Evolutionary conservation across 1,140 invertebrate genomes (phyloP).

Genomic region (Eulimnadia texana): DNA sequence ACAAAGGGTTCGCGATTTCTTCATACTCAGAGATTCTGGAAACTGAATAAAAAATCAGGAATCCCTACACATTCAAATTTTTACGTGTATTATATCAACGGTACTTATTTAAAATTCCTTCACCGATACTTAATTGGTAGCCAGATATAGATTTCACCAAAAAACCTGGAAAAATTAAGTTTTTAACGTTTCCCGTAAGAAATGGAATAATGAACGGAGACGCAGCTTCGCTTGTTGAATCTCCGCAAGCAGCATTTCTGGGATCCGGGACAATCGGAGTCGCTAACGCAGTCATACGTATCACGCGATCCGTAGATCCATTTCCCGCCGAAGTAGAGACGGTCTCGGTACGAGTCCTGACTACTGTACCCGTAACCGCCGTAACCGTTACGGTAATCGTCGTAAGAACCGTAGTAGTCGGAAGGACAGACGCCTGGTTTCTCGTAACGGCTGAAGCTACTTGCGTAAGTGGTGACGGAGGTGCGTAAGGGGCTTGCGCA

Average conservation of each 20-base stretch:
- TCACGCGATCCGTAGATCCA: slow-evolving; percentile 1
- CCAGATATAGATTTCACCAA: too few species aligned
- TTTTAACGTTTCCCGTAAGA: background rate
- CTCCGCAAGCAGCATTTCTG: slow-evolving; percentile 1
- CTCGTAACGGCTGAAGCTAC: background rate
- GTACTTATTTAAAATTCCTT: too few species aligned
- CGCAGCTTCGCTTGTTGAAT: background rate
- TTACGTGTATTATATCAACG: too few species aligned
- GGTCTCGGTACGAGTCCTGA: background rate
- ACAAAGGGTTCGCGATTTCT: too few species aligned
- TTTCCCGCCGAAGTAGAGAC: background rate
- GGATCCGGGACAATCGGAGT: background rate
- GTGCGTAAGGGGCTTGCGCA: background rate
- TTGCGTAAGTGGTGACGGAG: background rate
- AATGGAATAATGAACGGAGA: background rate
- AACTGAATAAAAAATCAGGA: too few species aligned
- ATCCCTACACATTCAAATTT: too few species aligned
- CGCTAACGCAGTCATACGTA: slow-evolving; percentile 1
- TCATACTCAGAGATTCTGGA: too few species aligned
- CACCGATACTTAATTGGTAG: too few species aligned
- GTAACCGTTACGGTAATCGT: background rate
- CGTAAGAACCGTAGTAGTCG: background rate
- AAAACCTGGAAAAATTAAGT: too few species aligned
- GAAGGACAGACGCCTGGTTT: background rate
- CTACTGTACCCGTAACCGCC: background rate